Percentiles rank a stretch among this genome's conserved stretches.
These are phyloP conservation scores for Phataginus tricuspis DNA, from an alignment of 2,797 vertebrate genomes.

Conservation along the genomic window DNA sequence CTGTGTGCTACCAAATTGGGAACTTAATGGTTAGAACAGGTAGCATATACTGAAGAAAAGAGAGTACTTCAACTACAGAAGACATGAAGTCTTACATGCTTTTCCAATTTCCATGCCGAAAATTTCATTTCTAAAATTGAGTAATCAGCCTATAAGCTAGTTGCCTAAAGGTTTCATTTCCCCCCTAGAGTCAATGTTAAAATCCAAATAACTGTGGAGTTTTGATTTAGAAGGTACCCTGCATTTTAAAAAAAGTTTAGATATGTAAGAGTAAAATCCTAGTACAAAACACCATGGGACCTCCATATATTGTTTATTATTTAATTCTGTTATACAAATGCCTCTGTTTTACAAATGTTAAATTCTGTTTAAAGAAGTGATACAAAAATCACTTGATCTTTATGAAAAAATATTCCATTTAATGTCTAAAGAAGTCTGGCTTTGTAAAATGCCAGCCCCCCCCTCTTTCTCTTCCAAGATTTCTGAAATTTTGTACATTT, in stretches of 20 bases:
- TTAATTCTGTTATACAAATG: neutral
- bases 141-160: neutral
- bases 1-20: neutral
- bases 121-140: slow-evolving; percentile 1
- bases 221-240: neutral
- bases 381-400: neutral
- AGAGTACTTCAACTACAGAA: neutral
- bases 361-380: neutral
- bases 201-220: neutral
- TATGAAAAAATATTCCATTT: neutral
- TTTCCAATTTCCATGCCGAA: neutral
- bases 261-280: neutral
- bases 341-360: neutral
- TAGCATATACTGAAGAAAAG: neutral
- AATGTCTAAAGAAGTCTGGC: neutral
- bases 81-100: neutral
- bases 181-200: neutral
- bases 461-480: neutral
- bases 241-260: neutral
- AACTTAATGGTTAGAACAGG: neutral
- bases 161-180: neutral
- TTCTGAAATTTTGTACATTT: neutral
- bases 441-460: neutral
- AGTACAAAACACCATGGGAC: neutral
- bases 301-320: neutral